These are phyloP conservation scores for Nicator chloris DNA, from an alignment of 2,113 vertebrate species.

Conservation along the genomic window DNA sequence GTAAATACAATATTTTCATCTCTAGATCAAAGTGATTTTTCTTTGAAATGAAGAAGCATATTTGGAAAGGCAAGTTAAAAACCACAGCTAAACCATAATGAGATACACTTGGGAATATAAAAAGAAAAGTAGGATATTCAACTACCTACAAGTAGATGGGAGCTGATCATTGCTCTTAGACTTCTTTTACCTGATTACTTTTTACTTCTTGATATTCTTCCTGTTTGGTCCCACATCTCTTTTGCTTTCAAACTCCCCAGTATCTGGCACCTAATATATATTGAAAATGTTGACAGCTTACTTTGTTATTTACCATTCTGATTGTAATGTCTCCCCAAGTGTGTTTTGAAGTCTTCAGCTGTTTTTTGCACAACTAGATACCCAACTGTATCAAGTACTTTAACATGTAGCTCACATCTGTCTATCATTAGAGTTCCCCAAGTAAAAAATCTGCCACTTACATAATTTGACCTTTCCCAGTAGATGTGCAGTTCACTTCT, in stretches of 20 bases:
- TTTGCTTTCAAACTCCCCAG: neutral
- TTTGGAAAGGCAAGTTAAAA: neutral
- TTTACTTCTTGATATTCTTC: neutral
- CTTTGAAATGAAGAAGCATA: neutral
- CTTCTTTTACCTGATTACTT: neutral
- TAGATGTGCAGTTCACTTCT: neutral
- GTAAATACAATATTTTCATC: neutral
- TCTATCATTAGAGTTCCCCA: neutral
- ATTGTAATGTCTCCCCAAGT: neutral
- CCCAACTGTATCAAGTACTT: neutral
- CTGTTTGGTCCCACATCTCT: accelerated
- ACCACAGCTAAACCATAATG: neutral
- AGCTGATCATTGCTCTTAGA: neutral
- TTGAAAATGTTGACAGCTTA: neutral
- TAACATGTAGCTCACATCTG: neutral
- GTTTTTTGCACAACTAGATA: neutral
- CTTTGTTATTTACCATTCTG: neutral
- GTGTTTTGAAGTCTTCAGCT: neutral
- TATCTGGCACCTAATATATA: neutral
- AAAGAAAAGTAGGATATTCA: neutral
- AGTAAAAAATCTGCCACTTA: neutral
- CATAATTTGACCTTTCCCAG: neutral
- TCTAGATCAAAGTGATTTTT: neutral
- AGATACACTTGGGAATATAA: neutral
- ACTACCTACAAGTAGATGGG: neutral